phyloP scores from a whole-genome alignment of 1,140 invertebrate genomes.

The Archegozetes longisetosus region DNA sequence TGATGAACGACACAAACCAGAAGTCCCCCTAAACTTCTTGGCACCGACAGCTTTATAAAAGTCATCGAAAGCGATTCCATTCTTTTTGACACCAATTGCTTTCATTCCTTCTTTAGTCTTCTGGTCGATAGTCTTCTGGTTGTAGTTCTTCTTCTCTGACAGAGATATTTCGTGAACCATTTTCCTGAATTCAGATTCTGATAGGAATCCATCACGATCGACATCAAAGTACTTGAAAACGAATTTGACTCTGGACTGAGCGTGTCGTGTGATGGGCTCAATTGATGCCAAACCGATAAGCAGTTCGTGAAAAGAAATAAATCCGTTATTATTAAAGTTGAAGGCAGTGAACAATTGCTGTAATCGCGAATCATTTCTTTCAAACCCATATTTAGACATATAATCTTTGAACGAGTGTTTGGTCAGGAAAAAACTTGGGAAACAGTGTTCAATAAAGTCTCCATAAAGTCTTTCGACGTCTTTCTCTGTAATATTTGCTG shows the following conservation, averaged over 20 bases:
- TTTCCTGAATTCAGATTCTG: not conserved
- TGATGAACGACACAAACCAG: slow-evolving; percentile 31
- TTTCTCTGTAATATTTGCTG: slow-evolving; percentile 2
- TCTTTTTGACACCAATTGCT: not conserved
- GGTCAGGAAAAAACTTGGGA: slow-evolving; percentile 5
- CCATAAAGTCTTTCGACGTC: slow-evolving; percentile 11
- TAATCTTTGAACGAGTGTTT: slow-evolving; percentile 10
- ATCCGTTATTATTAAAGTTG: slow-evolving; percentile 6
- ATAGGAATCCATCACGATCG: slow-evolving; percentile 31
- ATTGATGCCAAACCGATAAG: slow-evolving; percentile 36
- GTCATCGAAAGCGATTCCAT: slow-evolving; percentile 28
- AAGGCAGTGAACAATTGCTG: slow-evolving; percentile 10
- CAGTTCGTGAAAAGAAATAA: slow-evolving; percentile 32
- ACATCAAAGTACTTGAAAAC: slow-evolving; percentile 39
- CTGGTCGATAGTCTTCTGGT: not conserved
- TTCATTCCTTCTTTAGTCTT: not conserved
- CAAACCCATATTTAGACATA: slow-evolving; percentile 9
- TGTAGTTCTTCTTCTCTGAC: not conserved
- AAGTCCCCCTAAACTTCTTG: slow-evolving; percentile 39
- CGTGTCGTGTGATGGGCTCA: slow-evolving; percentile 31
- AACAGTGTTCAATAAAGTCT: slow-evolving; percentile 16
- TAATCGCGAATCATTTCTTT: not conserved
- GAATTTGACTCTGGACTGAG: slow-evolving; percentile 38
- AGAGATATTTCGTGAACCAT: not conserved
- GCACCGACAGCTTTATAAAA: slow-evolving; percentile 37